Evolutionary conservation across 2,113 vertebrate species (phyloP), one percentile per base, ranked within the genome.

Genomic region (Romanogobio albipinnatus): DNA sequence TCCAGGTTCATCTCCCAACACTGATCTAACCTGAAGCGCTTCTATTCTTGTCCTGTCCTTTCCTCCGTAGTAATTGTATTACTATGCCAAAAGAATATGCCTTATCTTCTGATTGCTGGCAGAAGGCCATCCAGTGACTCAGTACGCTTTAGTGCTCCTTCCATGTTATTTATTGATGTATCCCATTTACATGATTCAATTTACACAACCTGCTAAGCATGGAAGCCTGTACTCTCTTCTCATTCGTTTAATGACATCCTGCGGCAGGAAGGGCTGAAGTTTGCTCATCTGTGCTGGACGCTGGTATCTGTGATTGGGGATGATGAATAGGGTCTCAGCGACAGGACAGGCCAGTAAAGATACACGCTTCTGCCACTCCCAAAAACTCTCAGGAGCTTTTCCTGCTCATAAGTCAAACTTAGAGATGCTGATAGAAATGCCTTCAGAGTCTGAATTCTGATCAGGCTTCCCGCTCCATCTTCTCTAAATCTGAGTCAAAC

Each of bases 231-330:
- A 70, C 91, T 90, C 92, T 92, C 87, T 93, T 95, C 90, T 93
- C 93, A 95, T 96, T 95, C 94, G 95, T 95, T 96, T 95, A 95
- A 96, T 93, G 92, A 94, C 90, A 90, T 92, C 93, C 92, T 91
- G 87, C 90, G 90, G 88, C 77, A 45, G 39, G 59, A 33, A 1
- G 14, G 9, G 13, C 24, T 74, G 33, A 39, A 2, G 33, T 70
- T 36, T 70, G 39, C 33, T 0, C 29, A 1, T 39, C 29, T 8
- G 17, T 9, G 64, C 64, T 68, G 70, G 22, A 73, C 13, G 70
- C 5, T 90, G 81, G 90, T 94, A 94, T 96, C 91, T 92, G 88
- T 93, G 90, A 91, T 89, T 85, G 11, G 64, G 88, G 83, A 90
- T 92, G 93, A 94, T 95, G 94, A 93, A 90, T 89, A 89, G 64